These are phyloP conservation scores for Sarcophaga subvicina DNA, from an alignment of 2,888 invertebrate genomes.

Conservation along the genomic window DNA sequence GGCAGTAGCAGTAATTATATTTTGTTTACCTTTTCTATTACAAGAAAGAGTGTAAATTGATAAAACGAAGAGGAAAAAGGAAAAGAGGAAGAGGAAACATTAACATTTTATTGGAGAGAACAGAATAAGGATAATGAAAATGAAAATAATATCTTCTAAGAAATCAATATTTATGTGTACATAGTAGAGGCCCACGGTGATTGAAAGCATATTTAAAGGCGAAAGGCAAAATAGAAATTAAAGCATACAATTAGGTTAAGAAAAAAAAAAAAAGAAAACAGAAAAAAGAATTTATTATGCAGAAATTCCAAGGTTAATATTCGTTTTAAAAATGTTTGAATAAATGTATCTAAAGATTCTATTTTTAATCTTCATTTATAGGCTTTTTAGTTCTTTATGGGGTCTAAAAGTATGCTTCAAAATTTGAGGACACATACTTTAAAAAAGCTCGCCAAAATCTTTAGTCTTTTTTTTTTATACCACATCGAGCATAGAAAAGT, in stretches of 20 bases:
- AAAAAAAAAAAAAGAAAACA: background rate
- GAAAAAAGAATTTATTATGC: too few species aligned
- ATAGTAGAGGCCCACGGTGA: background rate
- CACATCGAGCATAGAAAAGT: too few species aligned
- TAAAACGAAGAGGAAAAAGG: background rate
- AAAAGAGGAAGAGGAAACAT: background rate
- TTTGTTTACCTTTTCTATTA: constrained; percentile 62
- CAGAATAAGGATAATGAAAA: background rate
- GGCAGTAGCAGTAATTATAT: constrained; percentile 51
- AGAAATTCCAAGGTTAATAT: too few species aligned
- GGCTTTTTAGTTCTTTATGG: too few species aligned
- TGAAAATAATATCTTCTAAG: background rate
- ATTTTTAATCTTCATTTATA: too few species aligned
- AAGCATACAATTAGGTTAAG: background rate
- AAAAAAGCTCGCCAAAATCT: too few species aligned
- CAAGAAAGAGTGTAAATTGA: constrained; percentile 8
- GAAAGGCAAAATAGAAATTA: background rate
- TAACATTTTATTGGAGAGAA: background rate
- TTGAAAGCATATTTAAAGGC: background rate
- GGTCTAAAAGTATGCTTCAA: too few species aligned
- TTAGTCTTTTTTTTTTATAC: too few species aligned
- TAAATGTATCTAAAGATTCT: too few species aligned
- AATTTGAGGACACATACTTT: too few species aligned
- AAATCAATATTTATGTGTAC: background rate
- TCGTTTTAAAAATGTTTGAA: too few species aligned